Evolutionary conservation across 2,888 invertebrate species (phyloP), one percentile per base, ranked within the genome.

Genomic region (Dryocosmus kuriphilus): DNA sequence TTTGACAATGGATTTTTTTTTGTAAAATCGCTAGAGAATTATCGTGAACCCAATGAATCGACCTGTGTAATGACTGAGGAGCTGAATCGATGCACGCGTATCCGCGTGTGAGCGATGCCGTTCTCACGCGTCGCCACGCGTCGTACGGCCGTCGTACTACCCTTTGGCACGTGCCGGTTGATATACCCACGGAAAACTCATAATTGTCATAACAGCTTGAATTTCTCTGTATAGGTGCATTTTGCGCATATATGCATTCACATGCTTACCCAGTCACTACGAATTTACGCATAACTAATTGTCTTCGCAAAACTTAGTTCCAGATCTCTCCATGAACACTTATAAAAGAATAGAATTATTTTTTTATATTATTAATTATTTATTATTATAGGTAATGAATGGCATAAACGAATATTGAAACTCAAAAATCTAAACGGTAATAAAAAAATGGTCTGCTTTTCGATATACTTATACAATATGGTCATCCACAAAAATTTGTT

Each of bases 101-200:
- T 78, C 77, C 90, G 90, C 90, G 90, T 91, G 90, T 89, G 91
- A 91, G 87, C 89, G 88, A 83, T 85, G 85, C 77, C 86, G 90
- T 90, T 91, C 91, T 90, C 91, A 91, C 90, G 90, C 91, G 88
- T 80, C 83, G 85, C 81, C 86, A 88, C 88, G 87, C 88, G 88
- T 86, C 88, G 73, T 30, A 76, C n/a, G n/a, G n/a, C n/a, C n/a
- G n/a, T n/a, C n/a, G n/a, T n/a, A n/a, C 74, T 80, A 74, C 83
- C 81, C 84, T 82, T 81, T 79, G 83, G 79, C 88, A 88, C 88
- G 88, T 88, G 87, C 86, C 86, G 82, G 85, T 85, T 86, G 84
- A 85, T 88, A 84, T 85, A 85, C 87, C 85, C 84, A 86, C 85
- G 87, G 82, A 89, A 89, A 90, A 87, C 87, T 89, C 88, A 89